Percentiles rank a stretch among this genome's conserved stretches.
Conservation (phyloP, 1,140 invertebrate species). For the Drosophila paulistorum region DNA sequence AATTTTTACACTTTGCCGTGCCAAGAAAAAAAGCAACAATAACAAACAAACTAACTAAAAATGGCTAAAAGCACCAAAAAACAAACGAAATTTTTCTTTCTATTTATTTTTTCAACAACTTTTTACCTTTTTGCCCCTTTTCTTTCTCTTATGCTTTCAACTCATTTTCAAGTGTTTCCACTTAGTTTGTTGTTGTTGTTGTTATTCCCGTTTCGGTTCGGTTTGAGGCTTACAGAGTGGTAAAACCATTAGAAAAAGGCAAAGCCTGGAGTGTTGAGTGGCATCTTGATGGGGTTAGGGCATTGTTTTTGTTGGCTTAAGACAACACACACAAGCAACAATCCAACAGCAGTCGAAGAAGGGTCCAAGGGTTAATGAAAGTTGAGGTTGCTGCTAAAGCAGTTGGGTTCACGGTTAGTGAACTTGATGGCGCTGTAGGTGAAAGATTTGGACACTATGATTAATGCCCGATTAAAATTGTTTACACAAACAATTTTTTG, state of each 20-base stretch:
- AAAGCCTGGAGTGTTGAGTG: constrained; percentile 42
- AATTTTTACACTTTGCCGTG: constrained; percentile 66
- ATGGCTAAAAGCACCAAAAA: constrained; percentile 29
- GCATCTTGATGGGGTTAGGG: constrained; percentile 41
- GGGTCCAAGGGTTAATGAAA: constrained; percentile 75
- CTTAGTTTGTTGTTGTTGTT: constrained; percentile 56
- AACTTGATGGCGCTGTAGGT: constrained; percentile 5
- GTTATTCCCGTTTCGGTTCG: constrained; percentile 17
- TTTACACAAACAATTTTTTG: not conserved
- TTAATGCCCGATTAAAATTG: constrained; percentile 13
- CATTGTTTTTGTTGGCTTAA: constrained; percentile 75
- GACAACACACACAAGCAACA: constrained; percentile 51
- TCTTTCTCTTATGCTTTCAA: constrained; percentile 22
- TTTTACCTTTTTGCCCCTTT: constrained; percentile 52
- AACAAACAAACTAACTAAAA: constrained; percentile 60
- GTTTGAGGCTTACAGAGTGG: not conserved
- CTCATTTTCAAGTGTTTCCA: constrained; percentile 73
- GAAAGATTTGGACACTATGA: constrained; percentile 19
- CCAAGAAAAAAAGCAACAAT: constrained; percentile 56
- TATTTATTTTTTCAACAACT: constrained; percentile 76
- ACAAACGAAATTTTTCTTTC: constrained; percentile 53
- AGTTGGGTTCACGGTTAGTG: constrained; percentile 25
- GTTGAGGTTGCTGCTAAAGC: constrained; percentile 36
- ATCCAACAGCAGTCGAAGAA: not conserved
- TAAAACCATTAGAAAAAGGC: constrained; percentile 68